A percentile compares a stretch with the other conserved stretches of the same genome.
Conservation (phyloP, 2,888 invertebrate species). For the Tinea semifulvella region DNA sequence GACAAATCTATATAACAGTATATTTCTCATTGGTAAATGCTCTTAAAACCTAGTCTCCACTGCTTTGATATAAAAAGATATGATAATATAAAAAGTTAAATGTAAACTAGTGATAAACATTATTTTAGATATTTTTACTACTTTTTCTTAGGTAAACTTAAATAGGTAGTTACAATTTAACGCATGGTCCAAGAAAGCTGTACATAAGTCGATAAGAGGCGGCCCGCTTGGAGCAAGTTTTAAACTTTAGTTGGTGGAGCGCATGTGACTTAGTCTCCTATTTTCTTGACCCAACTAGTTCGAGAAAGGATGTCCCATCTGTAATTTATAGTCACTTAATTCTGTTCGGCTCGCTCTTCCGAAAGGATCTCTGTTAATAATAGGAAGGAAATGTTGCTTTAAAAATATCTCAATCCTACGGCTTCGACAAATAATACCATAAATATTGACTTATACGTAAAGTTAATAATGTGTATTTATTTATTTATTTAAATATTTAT, state of each 20-base stretch:
- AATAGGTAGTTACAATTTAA: conserved; percentile 6
- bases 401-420: conserved; percentile 6
- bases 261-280: conserved; percentile 28
- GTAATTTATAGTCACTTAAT: conserved; percentile 26
- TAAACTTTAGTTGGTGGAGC: conserved; percentile 32
- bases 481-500: too few relatives aligned
- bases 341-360: conserved; percentile 14
- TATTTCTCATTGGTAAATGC: too few relatives aligned
- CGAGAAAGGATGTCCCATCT: conserved; percentile 29
- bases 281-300: conserved; percentile 34
- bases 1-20: too few relatives aligned
- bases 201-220: conserved; percentile 24
- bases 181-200: conserved; percentile 3
- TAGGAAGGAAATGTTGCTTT: conserved; percentile 8
- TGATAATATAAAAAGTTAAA: too few relatives aligned
- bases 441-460: too few relatives aligned
- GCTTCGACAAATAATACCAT: not conserved
- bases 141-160: too few relatives aligned
- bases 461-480: too few relatives aligned
- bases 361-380: conserved; percentile 4
- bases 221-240: conserved; percentile 33
- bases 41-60: too few relatives aligned
- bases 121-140: too few relatives aligned
- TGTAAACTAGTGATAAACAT: too few relatives aligned
- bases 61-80: too few relatives aligned